Evolutionary conservation across 2,113 vertebrate genomes (phyloP).

Genomic region (Phocoena phocoena): DNA sequence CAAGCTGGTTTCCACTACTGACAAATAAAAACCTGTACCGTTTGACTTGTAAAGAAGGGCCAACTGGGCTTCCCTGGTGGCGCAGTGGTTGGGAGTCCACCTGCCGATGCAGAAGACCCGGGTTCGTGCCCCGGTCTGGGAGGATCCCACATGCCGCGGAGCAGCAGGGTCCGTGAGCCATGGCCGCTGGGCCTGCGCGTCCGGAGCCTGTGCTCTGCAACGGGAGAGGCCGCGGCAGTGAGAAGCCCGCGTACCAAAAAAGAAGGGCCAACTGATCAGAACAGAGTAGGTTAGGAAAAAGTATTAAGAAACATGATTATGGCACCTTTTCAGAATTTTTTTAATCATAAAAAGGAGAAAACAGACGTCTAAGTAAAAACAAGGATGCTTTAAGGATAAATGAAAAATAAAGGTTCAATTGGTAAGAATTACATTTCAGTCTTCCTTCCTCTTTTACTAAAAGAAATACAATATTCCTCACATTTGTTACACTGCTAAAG

Average conservation of each 20-base stretch:
- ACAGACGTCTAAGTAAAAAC: neutral
- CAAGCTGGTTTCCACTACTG: neutral
- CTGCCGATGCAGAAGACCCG: too few species aligned
- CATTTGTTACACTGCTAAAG: neutral
- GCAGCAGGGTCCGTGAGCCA: too few species aligned
- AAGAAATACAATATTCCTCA: neutral
- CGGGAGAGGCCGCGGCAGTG: too few species aligned
- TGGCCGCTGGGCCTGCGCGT: too few species aligned
- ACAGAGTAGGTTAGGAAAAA: neutral
- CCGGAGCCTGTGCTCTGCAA: too few species aligned
- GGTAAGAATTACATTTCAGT: neutral
- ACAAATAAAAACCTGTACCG: neutral
- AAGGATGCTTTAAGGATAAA: constrained; percentile 10
- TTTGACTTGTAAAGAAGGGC: neutral
- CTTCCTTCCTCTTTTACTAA: neutral
- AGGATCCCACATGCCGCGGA: too few species aligned
- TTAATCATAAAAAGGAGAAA: neutral
- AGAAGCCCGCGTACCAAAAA: neutral
- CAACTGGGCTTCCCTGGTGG: too few species aligned
- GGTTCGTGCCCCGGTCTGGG: too few species aligned
- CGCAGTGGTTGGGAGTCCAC: too few species aligned
- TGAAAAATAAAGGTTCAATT: neutral
- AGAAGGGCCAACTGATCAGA: neutral
- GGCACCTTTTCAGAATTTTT: neutral
- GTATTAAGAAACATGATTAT: neutral